Base-by-base conservation (phyloP, 2,797 vertebrate species). In the Psittacula derbiana region DNA sequence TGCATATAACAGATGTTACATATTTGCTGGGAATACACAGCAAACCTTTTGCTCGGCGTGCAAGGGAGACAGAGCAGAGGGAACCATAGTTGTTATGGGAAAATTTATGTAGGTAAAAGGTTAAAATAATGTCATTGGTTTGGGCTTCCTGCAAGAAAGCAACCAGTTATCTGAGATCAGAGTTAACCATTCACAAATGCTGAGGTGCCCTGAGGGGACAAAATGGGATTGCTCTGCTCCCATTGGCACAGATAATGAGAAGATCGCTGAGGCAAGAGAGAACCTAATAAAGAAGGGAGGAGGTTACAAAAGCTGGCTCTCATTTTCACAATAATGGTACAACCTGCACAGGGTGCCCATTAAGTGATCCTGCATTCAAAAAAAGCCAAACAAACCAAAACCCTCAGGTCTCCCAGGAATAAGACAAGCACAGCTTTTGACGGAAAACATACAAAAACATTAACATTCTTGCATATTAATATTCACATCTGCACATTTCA, bases 71-170 rank as follows among this genome's bases (percentile, higher is more conserved):
- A 80, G 65, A 67, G 53, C 8, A 3, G 66, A 67, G 57, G 75
- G 78, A 94, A 62, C 40, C 44, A 2, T 20, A 60, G 67, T 12
- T 70, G 75, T 73, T 64, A 66, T 4, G 44, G 75, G 87, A 92
- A 52, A 90, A 93, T 83, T 74, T 94, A 95, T 95, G 76, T 97
- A 86, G 97, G 97, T 93, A 80, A 97, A 97, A 98, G 97, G 97
- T 97, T 96, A 96, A 93, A 91, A 88, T 73, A 91, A 95, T 92
- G 83, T 73, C 75, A 76, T 44, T 86, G 84, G 82, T 80, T 95
- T 73, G 87, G 93, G 86, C 93, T 95, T 95, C 78, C 71, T 16
- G 8, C 92, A 97, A 93, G 81, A 92, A 89, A 38, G 61, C 41
- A 82, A 27, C 27, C 33, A 25, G 90, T 80, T 96, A 96, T 97